Conservation (phyloP, 2,113 vertebrate species). For the Mesocricetus auratus region DNA sequence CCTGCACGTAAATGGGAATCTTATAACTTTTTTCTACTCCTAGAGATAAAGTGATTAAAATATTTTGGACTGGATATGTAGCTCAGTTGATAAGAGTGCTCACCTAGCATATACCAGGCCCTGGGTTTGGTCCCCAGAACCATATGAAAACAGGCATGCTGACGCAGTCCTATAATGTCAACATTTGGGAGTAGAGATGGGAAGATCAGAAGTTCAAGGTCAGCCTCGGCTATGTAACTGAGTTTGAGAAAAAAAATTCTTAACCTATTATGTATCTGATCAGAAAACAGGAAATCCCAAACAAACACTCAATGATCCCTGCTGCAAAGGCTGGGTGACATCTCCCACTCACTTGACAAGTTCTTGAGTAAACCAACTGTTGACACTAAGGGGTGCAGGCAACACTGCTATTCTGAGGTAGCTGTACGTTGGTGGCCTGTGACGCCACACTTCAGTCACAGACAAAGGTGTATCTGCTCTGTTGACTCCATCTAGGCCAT, state of each 20-base stretch:
- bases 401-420: background rate
- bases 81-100: background rate
- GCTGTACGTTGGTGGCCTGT: background rate
- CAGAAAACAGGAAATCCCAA: conserved; percentile 27
- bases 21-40: background rate
- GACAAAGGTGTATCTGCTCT: background rate
- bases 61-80: background rate
- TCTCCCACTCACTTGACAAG: background rate
- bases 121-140: background rate
- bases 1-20: background rate
- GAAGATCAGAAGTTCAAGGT: background rate
- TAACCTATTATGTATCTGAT: background rate
- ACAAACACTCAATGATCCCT: background rate
- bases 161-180: background rate
- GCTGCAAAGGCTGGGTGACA: background rate
- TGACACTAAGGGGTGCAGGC: background rate
- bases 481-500: background rate
- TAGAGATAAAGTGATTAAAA: conserved; percentile 23
- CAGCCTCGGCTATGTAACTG: background rate
- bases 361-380: background rate
- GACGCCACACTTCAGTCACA: background rate
- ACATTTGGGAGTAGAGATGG: background rate
- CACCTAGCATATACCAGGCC: background rate
- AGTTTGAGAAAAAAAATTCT: background rate
- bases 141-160: background rate